Evolutionary conservation across 2,888 invertebrate genomes (phyloP), one percentile per base, ranked within the genome.

Genomic region (Leptopilina drosophilae): DNA sequence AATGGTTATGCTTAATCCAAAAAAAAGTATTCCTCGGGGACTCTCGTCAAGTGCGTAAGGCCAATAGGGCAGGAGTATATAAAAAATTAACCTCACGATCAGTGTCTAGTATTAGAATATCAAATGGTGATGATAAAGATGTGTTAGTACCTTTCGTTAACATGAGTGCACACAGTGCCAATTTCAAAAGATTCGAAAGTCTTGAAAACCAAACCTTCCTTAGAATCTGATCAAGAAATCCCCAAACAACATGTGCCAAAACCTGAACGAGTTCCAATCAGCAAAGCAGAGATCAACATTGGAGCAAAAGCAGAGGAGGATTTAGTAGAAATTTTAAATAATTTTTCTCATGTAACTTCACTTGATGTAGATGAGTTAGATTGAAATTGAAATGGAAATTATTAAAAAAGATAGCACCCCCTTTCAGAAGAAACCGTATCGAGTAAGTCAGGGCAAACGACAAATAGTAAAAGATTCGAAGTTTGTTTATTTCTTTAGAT

Each of bases 401-500:
- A 14, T 15, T 1, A 76, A 81, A 40, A 56, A 59, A 53, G 75
- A 66, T 11, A 76, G 79, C 12, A 64, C 40, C n/a, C 78, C 78
- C 0, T 53, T 81, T 0, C 8, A 40, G 14, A n/a, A 33, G 9
- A 81, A 81, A 15, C 78, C 81, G 0, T 77, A 81, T n/a, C 75
- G 78, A 0, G 77, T 66, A 11, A 78, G 77, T 8, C 11, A 77
- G 5, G 14, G 15, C 5, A 77, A 83, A n/a, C 79, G 80, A 1
- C 53, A 56, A 11, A 76, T 65, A 33, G 26, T 78, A 40, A 14
- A 67, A 6, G 53, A 65, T 11, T 64, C n/a, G n/a, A n/a, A n/a
- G 11, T 20, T 33, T 81, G 0, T 82, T 82, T 14, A 77, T 80
- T 0, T 76, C 81, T 0, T 62, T 81, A 1, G 80, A 83, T 66